Conservation (phyloP, 2,113 vertebrate species). For the Lasiurus cinereus region DNA sequence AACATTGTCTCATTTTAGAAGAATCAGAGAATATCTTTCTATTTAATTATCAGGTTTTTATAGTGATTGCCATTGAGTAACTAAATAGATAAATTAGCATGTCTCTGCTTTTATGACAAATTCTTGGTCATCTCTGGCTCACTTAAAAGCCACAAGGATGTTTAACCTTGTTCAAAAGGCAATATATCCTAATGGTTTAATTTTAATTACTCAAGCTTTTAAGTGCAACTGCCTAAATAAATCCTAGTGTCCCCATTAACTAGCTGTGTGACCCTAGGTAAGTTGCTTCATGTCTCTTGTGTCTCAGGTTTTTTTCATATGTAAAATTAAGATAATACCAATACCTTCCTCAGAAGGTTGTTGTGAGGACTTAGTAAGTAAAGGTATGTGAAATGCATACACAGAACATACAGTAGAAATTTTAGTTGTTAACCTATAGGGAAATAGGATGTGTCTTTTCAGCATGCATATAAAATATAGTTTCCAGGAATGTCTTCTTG, state of each 20-base stretch:
- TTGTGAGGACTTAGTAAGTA: not conserved
- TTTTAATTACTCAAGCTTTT: not conserved
- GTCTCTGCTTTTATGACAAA: not conserved
- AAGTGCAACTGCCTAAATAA: not conserved
- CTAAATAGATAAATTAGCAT: not conserved
- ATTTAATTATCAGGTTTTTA: constrained; percentile 14
- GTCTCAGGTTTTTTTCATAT: not conserved
- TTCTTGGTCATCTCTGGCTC: not conserved
- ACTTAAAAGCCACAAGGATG: not conserved
- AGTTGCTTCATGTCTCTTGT: not conserved
- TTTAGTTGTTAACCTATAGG: not conserved
- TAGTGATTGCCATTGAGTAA: not conserved
- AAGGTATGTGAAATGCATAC: not conserved
- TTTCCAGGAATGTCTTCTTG: not conserved
- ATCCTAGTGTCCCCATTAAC: not conserved
- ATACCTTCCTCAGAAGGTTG: not conserved
- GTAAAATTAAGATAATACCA: not conserved
- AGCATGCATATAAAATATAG: not conserved
- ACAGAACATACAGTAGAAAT: not conserved
- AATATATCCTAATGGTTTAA: not conserved
- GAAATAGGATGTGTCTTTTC: not conserved
- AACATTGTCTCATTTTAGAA: not conserved
- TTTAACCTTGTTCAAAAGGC: not conserved
- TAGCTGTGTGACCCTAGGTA: not conserved
- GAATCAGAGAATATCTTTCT: not conserved